Base-by-base conservation (phyloP, 2,113 vertebrate species). In the Bubalus kerabau region DNA sequence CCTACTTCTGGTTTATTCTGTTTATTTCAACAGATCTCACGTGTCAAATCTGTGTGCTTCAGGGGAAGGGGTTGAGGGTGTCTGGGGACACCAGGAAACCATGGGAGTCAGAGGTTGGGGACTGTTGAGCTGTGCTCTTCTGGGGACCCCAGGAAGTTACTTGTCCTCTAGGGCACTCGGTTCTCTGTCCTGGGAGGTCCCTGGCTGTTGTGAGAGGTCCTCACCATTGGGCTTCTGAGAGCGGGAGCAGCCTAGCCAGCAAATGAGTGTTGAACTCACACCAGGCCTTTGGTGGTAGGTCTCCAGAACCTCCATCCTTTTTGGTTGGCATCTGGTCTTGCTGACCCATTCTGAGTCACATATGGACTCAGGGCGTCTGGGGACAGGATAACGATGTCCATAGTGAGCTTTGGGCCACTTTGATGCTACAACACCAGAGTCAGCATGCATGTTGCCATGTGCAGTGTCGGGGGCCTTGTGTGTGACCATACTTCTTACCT, bases 391-490 rank as follows among this genome's bases (percentile, higher is more conserved):
- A 5, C 0, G 28, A 13, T 5, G 40, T 43, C 28, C 19, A 17
- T 40, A 48, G 60, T 10, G 89, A 13, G 12, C 80, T 90, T 12
- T 0, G 30, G 48, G 32, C 46, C 62, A 15, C 76, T 52, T 16
- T 30, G 11, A 7, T n/a, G 67, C 32, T 43, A 2, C 0, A 14
- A 19, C 50, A 5, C 14, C 3, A 16, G 52, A 32, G 36, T n/a
- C 26, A 30, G 60, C 3, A 11, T 23, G 0, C 1, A 4, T 7
- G 3, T 24, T 32, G 13, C 62, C 62, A 10, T 14, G 1, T n/a
- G 36, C 7, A 0, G 11, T 43, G 48, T 59, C 3, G 13, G 56
- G 57, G n/a, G 9, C 16, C n/a, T 28, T 6, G 1, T 23, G 40
- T 23, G 23, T 32, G 6, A 6, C 2, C 15, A 16, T 83, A 3